phyloP scores from a whole-genome alignment of 2,113 vertebrate species.

The Cavia porcellus region DNA sequence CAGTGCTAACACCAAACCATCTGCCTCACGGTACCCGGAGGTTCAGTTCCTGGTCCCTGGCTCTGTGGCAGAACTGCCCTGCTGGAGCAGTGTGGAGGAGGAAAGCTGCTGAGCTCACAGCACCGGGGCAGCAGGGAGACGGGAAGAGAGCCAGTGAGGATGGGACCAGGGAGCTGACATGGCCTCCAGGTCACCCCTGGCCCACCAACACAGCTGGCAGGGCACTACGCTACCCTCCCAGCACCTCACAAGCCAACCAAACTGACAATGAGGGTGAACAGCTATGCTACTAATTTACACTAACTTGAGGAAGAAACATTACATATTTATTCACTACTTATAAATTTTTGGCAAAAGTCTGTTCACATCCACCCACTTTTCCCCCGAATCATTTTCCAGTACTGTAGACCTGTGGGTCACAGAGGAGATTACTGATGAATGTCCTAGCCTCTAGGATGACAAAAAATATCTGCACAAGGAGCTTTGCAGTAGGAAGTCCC shows the following conservation, averaged over 20 bases:
- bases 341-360: not conserved
- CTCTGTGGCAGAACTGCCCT: not conserved
- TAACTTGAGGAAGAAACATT: not conserved
- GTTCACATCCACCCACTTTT: not conserved
- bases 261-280: too few relatives aligned
- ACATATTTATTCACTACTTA: too few relatives aligned
- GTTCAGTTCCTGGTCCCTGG: not conserved
- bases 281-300: not conserved
- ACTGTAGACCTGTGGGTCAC: not conserved
- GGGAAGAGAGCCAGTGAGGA: not conserved
- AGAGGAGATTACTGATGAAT: not conserved
- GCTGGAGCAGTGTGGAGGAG: not conserved
- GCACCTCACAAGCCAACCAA: not conserved
- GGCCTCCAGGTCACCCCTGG: not conserved
- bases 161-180: not conserved
- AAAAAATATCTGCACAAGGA: not conserved
- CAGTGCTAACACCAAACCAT: not conserved
- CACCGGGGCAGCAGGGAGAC: not conserved
- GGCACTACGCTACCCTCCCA: not conserved
- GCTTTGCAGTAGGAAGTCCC: too few relatives aligned
- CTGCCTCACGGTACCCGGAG: not conserved
- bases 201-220: not conserved
- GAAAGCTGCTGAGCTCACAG: not conserved
- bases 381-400: too few relatives aligned
- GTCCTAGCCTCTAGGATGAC: not conserved